Evolutionary conservation across 92 coral and sea anemone genomes (phyloP).

Genomic region (Siderastrea siderea): DNA sequence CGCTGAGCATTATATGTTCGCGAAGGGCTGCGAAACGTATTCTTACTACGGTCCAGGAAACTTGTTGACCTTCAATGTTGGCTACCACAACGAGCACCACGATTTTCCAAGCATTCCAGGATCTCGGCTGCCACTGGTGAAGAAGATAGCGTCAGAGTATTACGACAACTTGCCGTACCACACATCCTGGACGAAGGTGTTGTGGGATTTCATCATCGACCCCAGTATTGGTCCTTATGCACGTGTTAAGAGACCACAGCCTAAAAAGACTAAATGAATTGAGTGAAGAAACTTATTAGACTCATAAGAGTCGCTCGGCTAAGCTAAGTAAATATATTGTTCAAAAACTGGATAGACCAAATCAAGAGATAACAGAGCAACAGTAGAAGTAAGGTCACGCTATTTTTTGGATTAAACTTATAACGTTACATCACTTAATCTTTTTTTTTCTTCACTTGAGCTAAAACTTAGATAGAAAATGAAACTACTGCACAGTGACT

Average conservation of each 20-base stretch:
- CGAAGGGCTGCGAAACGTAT: conserved; percentile 73
- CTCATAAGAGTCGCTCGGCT: not conserved
- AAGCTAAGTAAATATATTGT: too few relatives aligned
- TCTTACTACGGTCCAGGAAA: conserved; percentile 85
- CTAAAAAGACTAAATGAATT: conserved; percentile 3
- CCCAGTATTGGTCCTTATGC: conserved; percentile 78
- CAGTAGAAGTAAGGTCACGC: too few relatives aligned
- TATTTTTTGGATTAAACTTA: too few relatives aligned
- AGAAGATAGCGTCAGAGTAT: conserved; percentile 74
- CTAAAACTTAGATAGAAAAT: too few relatives aligned
- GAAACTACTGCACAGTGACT: too few relatives aligned
- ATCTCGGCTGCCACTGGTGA: conserved; percentile 68
- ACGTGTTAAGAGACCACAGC: conserved; percentile 57
- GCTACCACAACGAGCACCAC: conserved; percentile 87
- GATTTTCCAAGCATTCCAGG: conserved; percentile 84
- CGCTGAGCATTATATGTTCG: conserved; percentile 84
- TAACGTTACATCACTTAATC: too few relatives aligned
- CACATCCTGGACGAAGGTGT: conserved; percentile 69
- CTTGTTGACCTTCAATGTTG: conserved; percentile 76
- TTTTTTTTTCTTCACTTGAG: too few relatives aligned
- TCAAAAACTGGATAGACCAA: too few relatives aligned
- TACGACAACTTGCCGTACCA: conserved; percentile 75
- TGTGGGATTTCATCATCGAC: conserved; percentile 76
- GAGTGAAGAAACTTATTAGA: not conserved
- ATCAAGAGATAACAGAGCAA: too few relatives aligned